These are phyloP conservation scores for Pherbina coryleti DNA, from an alignment of 2,888 invertebrate genomes.

Conservation along the genomic window DNA sequence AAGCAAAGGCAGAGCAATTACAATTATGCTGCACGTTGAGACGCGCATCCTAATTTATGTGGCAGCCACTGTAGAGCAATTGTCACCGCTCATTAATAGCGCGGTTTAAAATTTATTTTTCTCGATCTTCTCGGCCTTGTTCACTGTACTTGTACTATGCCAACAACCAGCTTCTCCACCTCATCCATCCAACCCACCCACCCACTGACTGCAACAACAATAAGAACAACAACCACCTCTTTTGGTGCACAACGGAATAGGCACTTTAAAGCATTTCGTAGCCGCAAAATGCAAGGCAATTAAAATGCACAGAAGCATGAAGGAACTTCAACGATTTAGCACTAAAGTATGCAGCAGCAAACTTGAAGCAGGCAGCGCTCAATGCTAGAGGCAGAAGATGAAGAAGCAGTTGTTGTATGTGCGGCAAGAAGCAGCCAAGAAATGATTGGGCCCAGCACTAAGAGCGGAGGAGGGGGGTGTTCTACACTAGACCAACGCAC, in stretches of 20 bases:
- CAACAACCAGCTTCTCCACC: background rate
- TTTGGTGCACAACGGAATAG: background rate
- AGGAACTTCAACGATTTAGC: conserved; percentile 50
- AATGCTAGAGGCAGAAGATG: background rate
- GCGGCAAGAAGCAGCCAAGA: background rate
- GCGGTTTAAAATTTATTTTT: conserved; percentile 5
- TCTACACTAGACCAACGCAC: background rate
- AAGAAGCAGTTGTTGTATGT: background rate
- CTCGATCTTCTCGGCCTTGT: background rate
- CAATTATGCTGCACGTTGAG: too few relatives aligned
- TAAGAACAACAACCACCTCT: background rate
- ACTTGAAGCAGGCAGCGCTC: background rate
- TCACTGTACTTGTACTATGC: background rate
- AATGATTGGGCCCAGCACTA: background rate
- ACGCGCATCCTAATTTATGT: background rate
- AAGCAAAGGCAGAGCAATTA: background rate
- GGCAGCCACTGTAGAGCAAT: conserved; percentile 35
- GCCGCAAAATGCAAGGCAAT: conserved; percentile 51
- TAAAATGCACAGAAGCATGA: conserved; percentile 53
- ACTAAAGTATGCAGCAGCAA: conserved; percentile 25
- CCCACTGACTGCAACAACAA: background rate
- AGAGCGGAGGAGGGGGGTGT: background rate
- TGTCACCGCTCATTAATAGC: conserved; percentile 52
- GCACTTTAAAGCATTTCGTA: conserved; percentile 39
- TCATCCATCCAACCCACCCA: background rate